These are phyloP conservation scores for Heliornis fulica DNA, from an alignment of 2,113 vertebrate genomes.

Conservation along the genomic window DNA sequence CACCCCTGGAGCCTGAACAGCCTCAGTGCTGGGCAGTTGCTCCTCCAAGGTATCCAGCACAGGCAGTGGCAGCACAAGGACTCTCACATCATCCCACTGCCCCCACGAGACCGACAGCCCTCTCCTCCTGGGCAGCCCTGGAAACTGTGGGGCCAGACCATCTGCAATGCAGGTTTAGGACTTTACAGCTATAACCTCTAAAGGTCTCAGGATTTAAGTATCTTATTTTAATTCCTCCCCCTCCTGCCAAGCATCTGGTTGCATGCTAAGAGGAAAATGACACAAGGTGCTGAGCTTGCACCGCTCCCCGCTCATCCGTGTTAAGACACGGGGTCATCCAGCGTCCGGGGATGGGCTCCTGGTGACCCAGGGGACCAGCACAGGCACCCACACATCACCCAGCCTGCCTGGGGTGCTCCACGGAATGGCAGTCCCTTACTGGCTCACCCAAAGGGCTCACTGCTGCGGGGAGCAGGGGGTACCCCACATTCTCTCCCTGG, in stretches of 20 bases:
- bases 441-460: background rate
- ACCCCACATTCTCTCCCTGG: background rate
- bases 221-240: conserved; percentile 43
- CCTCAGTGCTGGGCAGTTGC: background rate
- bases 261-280: conserved; percentile 29
- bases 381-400: background rate
- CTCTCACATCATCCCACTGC: background rate
- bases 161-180: conserved; percentile 44
- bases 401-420: background rate
- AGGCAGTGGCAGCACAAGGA: background rate
- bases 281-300: conserved; percentile 53
- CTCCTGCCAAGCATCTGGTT: conserved; percentile 26
- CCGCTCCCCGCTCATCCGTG: background rate
- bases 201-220: conserved; percentile 38
- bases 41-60: too few relatives aligned
- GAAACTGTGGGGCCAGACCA: background rate
- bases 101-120: fast-evolving
- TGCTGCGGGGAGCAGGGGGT: background rate
- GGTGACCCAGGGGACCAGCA: background rate
- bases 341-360: background rate
- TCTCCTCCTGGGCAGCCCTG: background rate
- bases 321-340: background rate
- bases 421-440: background rate
- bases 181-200: background rate
- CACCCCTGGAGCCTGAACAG: background rate